phyloP scores from a whole-genome alignment of 2,113 vertebrate species.

The Noturus placidus region DNA sequence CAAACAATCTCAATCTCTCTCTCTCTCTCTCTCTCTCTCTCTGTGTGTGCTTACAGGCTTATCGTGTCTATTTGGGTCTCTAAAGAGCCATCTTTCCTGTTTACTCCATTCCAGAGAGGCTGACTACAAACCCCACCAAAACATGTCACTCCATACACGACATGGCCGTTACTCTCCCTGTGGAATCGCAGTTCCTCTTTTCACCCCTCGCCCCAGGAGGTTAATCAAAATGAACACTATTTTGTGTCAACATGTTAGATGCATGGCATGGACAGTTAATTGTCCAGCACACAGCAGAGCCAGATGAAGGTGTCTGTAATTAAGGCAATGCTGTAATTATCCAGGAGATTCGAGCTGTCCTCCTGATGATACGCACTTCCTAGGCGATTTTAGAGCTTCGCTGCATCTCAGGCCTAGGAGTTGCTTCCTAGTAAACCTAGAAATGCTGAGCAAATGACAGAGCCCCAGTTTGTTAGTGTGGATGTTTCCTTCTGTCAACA shows the following conservation, averaged over 20 bases:
- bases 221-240: conserved; percentile 13
- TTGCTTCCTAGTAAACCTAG: neutral
- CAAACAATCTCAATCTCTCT: too few species aligned
- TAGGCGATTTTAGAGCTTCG: neutral
- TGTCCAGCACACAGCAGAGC: neutral
- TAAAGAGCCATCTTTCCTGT: conserved; percentile 53
- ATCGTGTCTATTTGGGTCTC: conserved; percentile 38
- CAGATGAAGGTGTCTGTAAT: conserved; percentile 10
- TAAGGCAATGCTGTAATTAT: neutral
- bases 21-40: neutral
- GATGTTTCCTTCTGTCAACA: neutral
- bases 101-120: conserved; percentile 43
- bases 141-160: conserved; percentile 26
- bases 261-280: conserved; percentile 10
- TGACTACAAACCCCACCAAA: conserved; percentile 30
- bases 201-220: neutral
- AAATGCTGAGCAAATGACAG: neutral
- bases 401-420: too few species aligned
- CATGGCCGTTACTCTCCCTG: conserved; percentile 2
- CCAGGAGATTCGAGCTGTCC: neutral
- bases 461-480: neutral
- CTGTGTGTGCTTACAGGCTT: conserved; percentile 10
- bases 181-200: neutral
- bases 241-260: neutral
- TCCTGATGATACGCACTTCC: neutral